Base-by-base conservation (phyloP, 2,113 vertebrate species). In the Micromys minutus region DNA sequence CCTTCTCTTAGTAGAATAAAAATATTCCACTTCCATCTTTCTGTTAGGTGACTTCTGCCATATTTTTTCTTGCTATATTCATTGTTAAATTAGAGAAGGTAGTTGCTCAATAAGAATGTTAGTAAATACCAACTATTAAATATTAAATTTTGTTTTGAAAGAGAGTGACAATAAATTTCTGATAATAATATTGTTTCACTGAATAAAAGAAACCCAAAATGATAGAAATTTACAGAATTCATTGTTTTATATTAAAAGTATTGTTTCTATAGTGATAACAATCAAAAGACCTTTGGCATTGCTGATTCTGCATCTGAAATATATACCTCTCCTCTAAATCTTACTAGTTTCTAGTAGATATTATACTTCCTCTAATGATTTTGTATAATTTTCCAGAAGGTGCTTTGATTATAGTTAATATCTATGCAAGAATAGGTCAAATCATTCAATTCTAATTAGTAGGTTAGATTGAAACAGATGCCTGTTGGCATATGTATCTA, bases 341-440 rank as follows among this genome's bases (percentile, higher is more conserved):
- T 95, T 59, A 81, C 13, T 75, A 42, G 22, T 47, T 6, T 93
- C 47, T 52, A 87, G 8, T 21, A 94, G 61, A 86, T 52, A 63
- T 95, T 93, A 42, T 69, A 67, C 77, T 94, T 91, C 63, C 15
- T 6, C 17, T 22, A 76, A 0, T 89, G 39, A 89, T 83, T n/a
- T 29, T 85, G 8, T 88, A 88, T 31, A 86, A 42, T 84, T 97
- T 94, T n/a, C 90, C 59, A 93, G 61, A 91, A 55, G 29, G 57
- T 95, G 16, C 42, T 95, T 91, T 93, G 84, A 94, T 94, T 47
- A 91, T 29, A 87, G 69, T 87, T 89, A 97, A 74, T 34, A 92
- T 24, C 39, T 63, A 13, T 6, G 76, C 8, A 94, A 77, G 72
- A 91, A 72, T 36, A 92, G 74, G 29, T 93, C 84, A 91, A 71